Conservation (phyloP, 2,797 vertebrate genomes). For the Cynopterus sphinx region DNA sequence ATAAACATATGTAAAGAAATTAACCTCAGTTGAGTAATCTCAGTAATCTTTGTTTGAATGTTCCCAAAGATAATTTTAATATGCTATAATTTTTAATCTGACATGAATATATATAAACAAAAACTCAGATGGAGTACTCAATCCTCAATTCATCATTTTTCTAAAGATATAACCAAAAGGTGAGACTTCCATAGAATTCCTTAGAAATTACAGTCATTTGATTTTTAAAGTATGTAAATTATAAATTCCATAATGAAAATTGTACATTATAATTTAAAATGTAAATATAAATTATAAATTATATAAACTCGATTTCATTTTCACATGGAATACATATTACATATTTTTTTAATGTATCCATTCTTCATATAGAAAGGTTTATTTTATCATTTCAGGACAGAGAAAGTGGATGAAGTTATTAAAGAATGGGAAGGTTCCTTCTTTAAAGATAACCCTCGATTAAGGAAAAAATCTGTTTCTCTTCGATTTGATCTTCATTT, state of each 20-base stretch:
- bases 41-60: background rate
- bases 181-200: background rate
- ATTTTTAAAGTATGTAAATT: constrained; percentile 2
- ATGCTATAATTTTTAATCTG: constrained; percentile 4
- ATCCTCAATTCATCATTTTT: constrained; percentile 52
- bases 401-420: constrained; percentile 97
- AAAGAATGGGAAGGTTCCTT: constrained; percentile 99
- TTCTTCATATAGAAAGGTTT: constrained; percentile 55
- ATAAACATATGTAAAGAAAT: background rate
- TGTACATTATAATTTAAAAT: background rate
- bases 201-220: background rate
- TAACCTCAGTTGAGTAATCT: background rate
- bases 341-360: background rate
- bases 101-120: background rate
- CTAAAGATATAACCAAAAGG: background rate
- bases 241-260: background rate
- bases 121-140: constrained; percentile 15
- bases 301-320: background rate
- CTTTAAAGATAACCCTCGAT: constrained; percentile 96
- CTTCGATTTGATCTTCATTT: constrained; percentile 97
- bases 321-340: background rate
- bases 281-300: background rate
- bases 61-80: constrained; percentile 24
- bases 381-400: constrained; percentile 89
- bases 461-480: constrained; percentile 97